Evolutionary conservation across 1,140 invertebrate genomes (phyloP).

Genomic region (Heliothis virescens): DNA sequence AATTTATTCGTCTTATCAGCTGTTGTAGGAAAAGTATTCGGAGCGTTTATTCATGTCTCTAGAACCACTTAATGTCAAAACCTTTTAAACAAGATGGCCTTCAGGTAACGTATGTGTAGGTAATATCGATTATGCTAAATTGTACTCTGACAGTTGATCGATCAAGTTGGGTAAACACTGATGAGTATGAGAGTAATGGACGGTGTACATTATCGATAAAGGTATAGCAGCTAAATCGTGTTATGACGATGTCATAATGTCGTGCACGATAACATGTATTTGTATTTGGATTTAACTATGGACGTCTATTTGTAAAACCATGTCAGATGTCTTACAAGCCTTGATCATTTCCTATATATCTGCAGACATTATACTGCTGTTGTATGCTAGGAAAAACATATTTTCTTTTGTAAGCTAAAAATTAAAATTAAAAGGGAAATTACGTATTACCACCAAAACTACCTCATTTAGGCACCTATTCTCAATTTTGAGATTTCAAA

Average conservation of each 20-base stretch:
- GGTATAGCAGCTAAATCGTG: background rate
- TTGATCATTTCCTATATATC: too few species aligned
- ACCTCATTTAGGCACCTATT: too few species aligned
- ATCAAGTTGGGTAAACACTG: slow-evolving; percentile 26
- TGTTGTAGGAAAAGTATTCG: background rate
- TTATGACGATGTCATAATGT: background rate
- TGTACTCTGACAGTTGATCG: slow-evolving; percentile 44
- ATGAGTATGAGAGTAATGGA: slow-evolving; percentile 9
- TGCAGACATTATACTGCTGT: too few species aligned
- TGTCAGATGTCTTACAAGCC: too few species aligned
- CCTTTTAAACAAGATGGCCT: slow-evolving; percentile 34
- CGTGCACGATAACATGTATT: background rate
- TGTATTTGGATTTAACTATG: too few species aligned
- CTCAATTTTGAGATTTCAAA: too few species aligned
- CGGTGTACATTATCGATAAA: background rate
- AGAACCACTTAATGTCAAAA: slow-evolving; percentile 3
- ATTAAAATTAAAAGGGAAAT: too few species aligned
- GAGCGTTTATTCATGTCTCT: slow-evolving; percentile 6
- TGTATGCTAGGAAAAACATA: too few species aligned
- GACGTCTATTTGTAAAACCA: too few species aligned
- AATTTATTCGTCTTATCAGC: slow-evolving; percentile 13
- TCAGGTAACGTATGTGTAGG: slow-evolving; percentile 30
- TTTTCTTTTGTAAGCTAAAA: too few species aligned
- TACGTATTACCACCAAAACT: too few species aligned
- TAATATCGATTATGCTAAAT: slow-evolving; percentile 27